A percentile compares a stretch with the other conserved stretches of the same genome.
These are phyloP conservation scores for Homarus americanus DNA, from an alignment of 1,140 invertebrate genomes.

Conservation along the genomic window DNA sequence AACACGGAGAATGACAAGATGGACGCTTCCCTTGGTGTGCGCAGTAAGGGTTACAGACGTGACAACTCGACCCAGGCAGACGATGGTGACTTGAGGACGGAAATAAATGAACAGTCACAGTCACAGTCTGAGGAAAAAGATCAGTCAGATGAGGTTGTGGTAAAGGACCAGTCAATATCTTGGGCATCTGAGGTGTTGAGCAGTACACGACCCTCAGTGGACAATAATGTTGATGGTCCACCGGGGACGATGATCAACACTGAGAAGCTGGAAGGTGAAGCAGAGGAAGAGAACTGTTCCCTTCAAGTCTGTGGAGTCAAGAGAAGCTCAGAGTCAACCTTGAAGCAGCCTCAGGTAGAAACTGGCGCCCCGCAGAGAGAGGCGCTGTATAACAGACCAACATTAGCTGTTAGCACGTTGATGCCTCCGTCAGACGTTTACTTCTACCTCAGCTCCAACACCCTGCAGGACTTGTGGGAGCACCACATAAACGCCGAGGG, in stretches of 20 bases:
- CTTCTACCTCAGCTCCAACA: slow-evolving; percentile 36
- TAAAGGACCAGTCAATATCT: neutral
- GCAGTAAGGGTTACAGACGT: neutral
- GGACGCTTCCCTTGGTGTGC: neutral
- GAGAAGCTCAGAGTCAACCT: neutral
- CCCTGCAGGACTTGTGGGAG: slow-evolving; percentile 25
- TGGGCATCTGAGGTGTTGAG: neutral
- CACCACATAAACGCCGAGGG: slow-evolving; percentile 26
- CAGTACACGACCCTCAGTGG: neutral
- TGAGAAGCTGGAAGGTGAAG: neutral
- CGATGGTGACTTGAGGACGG: neutral
- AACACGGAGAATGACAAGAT: neutral
- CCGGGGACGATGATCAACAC: neutral
- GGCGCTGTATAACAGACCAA: neutral
- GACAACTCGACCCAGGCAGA: neutral
- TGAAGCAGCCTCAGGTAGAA: neutral
- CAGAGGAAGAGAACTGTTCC: neutral
- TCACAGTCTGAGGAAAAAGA: neutral
- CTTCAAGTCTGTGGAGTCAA: neutral
- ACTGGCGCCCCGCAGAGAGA: neutral
- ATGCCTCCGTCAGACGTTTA: slow-evolving; percentile 12
- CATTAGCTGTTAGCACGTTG: neutral
- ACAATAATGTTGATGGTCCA: neutral
- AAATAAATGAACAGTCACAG: neutral
- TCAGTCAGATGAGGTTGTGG: neutral